Percentiles rank a stretch among this genome's conserved stretches.
Conservation (phyloP, 2,113 vertebrate genomes). For the Copsychus sechellarum region DNA sequence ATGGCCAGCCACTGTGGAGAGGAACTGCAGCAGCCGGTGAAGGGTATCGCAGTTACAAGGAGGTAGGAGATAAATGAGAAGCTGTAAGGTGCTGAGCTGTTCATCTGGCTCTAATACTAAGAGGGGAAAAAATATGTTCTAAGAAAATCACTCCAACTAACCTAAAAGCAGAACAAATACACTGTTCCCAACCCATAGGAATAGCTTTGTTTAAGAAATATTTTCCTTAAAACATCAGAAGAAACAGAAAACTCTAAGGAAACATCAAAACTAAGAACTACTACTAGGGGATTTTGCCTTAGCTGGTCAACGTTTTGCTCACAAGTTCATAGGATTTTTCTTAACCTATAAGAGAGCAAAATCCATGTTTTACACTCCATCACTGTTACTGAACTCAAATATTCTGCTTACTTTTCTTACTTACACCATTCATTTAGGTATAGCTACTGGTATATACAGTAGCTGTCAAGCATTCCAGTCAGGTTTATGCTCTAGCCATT, state of each 20-base stretch:
- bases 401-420: neutral
- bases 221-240: neutral
- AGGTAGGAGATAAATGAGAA: conserved; percentile 94
- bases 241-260: neutral
- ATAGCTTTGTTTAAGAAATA: neutral
- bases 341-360: neutral
- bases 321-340: neutral
- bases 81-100: conserved; percentile 85
- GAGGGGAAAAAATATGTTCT: conserved; percentile 55
- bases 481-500: neutral
- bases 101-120: conserved; percentile 89
- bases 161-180: conserved; percentile 26
- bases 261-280: neutral
- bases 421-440: neutral
- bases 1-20: conserved; percentile 88
- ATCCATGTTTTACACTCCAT: neutral
- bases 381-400: neutral
- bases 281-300: neutral
- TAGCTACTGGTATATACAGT: neutral
- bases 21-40: conserved; percentile 89
- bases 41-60: conserved; percentile 96
- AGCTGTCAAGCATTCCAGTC: neutral
- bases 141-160: conserved; percentile 51
- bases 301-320: neutral
- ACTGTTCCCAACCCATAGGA: neutral